Conservation (phyloP, 2,113 vertebrate species). For the Acrocephalus arundinaceus region DNA sequence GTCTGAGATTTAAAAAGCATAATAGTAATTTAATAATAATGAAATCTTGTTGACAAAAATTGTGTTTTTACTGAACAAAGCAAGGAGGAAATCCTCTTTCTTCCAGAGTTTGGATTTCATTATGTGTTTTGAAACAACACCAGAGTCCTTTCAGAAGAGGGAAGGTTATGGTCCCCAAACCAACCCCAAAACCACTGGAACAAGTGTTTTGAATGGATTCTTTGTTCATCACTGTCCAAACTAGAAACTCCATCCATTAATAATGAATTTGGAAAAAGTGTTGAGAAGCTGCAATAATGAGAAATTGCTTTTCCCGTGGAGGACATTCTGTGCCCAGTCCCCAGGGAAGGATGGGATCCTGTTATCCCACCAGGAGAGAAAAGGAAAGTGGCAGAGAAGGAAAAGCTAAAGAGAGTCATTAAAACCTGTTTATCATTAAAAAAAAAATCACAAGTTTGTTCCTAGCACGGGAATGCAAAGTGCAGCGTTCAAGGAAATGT, state of each 20-base stretch:
- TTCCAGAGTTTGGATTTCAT: not conserved
- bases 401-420: not conserved
- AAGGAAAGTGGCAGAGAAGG: not conserved
- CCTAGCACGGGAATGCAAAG: not conserved
- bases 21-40: not conserved
- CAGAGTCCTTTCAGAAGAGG: not conserved
- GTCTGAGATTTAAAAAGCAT: not conserved
- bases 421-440: not conserved
- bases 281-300: not conserved
- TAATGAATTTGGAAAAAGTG: not conserved
- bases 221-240: not conserved
- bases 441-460: not conserved
- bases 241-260: not conserved
- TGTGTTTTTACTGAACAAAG: not conserved
- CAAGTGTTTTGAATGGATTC: not conserved
- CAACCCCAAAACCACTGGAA: not conserved
- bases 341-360: not conserved
- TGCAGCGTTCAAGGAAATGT: not conserved
- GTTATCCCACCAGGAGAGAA: not conserved
- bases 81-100: not conserved
- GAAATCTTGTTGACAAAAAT: not conserved
- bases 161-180: not conserved
- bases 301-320: not conserved
- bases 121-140: not conserved
- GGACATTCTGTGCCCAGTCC: not conserved